Percentiles rank a stretch among this genome's conserved stretches.
Conservation (phyloP, 1,140 invertebrate species). For the Sinonovacula constricta region DNA sequence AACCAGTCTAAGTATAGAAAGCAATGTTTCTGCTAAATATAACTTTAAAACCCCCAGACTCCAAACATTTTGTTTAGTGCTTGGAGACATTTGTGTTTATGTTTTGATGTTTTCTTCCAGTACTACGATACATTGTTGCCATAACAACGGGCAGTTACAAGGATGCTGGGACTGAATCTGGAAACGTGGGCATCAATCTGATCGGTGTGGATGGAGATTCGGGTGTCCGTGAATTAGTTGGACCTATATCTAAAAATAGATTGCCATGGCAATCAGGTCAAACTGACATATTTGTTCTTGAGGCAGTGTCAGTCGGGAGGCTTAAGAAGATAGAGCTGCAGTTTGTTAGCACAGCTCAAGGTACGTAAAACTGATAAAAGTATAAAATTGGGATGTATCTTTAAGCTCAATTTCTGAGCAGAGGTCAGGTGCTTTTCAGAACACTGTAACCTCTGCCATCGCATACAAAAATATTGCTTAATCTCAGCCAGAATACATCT, state of each 20-base stretch:
- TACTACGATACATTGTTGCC: constrained; percentile 61
- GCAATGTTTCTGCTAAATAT: too few relatives aligned
- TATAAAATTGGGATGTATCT: too few relatives aligned
- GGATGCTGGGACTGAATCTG: constrained; percentile 56
- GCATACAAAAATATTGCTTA: too few relatives aligned
- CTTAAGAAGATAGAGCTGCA: constrained; percentile 59
- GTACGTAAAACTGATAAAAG: too few relatives aligned
- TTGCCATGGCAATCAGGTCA: constrained; percentile 59
- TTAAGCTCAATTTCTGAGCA: too few relatives aligned
- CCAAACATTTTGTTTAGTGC: too few relatives aligned
- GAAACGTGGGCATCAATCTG: constrained; percentile 60
- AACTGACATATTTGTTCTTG: constrained; percentile 63
- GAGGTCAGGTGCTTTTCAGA: too few relatives aligned
- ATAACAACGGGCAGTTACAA: constrained; percentile 61
- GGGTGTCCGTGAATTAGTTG: constrained; percentile 56
- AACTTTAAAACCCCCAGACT: too few relatives aligned
- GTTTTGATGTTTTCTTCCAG: constrained; percentile 60
- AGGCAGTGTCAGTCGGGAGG: constrained; percentile 65
- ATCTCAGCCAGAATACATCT: too few relatives aligned
- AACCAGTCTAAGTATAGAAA: too few relatives aligned
- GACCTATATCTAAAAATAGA: constrained; percentile 51
- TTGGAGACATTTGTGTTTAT: too few relatives aligned
- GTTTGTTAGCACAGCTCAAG: constrained; percentile 51
- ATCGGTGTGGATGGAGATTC: constrained; percentile 63
- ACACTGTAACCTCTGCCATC: too few relatives aligned